A percentile compares a stretch with the other conserved stretches of the same genome.
Evolutionary conservation across 2,888 invertebrate genomes (phyloP).

Genomic region (Eremobia ochroleuca): DNA sequence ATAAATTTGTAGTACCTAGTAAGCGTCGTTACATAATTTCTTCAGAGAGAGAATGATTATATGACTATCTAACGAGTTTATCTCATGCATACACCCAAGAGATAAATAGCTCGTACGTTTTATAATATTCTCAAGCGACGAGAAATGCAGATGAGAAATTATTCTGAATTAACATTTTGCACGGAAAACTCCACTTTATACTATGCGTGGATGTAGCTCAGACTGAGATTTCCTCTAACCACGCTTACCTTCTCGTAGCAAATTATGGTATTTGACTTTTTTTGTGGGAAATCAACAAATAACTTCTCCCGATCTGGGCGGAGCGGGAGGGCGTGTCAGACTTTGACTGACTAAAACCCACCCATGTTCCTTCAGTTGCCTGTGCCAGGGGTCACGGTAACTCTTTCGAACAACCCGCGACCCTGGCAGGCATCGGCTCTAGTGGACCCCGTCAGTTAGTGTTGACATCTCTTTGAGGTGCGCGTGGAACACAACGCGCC

Average conservation of each 20-base stretch:
- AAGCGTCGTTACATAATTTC: not conserved
- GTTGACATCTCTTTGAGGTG: too few relatives aligned
- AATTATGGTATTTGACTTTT: not conserved
- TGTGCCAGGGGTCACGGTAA: too few relatives aligned
- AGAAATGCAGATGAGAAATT: too few relatives aligned
- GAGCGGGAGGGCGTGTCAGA: too few relatives aligned
- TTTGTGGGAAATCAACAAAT: too few relatives aligned
- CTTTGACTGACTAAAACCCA: too few relatives aligned
- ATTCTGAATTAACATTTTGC: not conserved
- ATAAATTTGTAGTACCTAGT: not conserved
- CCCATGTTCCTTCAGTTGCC: too few relatives aligned
- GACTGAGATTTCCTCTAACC: not conserved
- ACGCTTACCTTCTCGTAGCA: not conserved
- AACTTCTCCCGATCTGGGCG: too few relatives aligned
- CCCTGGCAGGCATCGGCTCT: too few relatives aligned
- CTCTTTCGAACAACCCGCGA: too few relatives aligned
- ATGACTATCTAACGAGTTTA: not conserved
- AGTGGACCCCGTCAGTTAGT: too few relatives aligned
- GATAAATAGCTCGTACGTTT: constrained; percentile 4
- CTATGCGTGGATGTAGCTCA: not conserved
- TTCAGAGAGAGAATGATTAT: not conserved
- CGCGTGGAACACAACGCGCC: too few relatives aligned
- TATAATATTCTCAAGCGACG: not conserved
- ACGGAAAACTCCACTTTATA: not conserved
- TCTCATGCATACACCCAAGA: not conserved